Evolutionary conservation across 2,113 vertebrate species (phyloP), one percentile per base, ranked within the genome.

Genomic region (Cromileptes altivelis): DNA sequence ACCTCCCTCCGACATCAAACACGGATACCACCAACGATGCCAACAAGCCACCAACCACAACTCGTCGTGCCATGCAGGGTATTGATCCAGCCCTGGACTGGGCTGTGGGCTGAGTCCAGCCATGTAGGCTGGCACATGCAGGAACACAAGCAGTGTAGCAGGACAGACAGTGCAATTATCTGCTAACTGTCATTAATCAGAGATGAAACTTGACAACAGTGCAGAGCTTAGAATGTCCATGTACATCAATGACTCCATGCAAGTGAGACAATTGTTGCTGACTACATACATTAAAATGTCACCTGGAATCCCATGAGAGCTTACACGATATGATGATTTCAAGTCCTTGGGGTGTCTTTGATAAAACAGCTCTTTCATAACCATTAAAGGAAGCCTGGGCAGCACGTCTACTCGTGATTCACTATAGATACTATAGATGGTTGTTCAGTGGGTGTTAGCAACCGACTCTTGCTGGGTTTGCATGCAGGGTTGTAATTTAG

Each of bases 1-100:
- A 75, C 84, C 81, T 81, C 60, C 33, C 85, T 75, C 63, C 61
- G 27, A 83, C 84, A 85, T 79, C 67, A 80, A 78, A 86, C 74
- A 71, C 86, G 58, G 64, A 85, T 65, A 73, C 70, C 62, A 70
- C 57, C 86, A 73, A 61, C 53, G 58, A 86, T 64, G 76, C 76
- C 76, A 72, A n/a, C 52, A 0, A 61, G 70, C 69, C 57, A 57
- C 52, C 30, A 27, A 49, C 65, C 67, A 47, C 40, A 65, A 56
- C 67, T 55, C 56, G 50, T 25, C 2, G 17, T 67, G 15, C 56
- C 60, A 27, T 9, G 23, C 58, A 77, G 40, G 37, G 52, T 60
- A 80, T 71, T 0, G 47, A 82, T 75, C 81, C 7, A 42, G 25
- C 4, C 19, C 45, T 53, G 25, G 68, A 61, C 45, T 21, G 27